Evolutionary conservation across 1,140 invertebrate genomes (phyloP).

Genomic region (Pseudomyrmex gracilis): DNA sequence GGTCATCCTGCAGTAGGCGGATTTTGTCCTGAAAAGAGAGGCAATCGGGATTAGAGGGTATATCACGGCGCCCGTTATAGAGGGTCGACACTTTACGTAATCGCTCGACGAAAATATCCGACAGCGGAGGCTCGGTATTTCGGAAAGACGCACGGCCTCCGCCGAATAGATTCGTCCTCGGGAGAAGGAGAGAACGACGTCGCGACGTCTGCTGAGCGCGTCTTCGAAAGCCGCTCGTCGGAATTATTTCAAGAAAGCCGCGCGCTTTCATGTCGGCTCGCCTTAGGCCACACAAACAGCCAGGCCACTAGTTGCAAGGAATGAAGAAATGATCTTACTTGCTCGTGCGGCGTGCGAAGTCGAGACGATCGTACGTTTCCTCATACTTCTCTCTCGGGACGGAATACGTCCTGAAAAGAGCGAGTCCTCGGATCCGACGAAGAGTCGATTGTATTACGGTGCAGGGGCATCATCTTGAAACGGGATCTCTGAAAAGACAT

Average conservation of each 20-base stretch:
- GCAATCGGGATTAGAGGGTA: constrained; percentile 67
- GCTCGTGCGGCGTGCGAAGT: neutral
- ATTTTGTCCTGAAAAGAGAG: constrained; percentile 96
- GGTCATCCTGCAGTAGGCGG: constrained; percentile 98
- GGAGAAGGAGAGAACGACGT: constrained; percentile 52
- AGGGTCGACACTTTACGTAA: constrained; percentile 74
- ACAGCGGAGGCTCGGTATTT: constrained; percentile 67
- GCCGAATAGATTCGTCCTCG: constrained; percentile 56
- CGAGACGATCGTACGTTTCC: constrained; percentile 19
- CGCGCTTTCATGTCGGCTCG: constrained; percentile 26
- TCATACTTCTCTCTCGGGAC: neutral
- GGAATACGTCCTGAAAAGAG: neutral
- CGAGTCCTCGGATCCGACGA: neutral
- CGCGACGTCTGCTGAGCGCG: constrained; percentile 30
- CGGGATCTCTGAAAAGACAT: constrained; percentile 50
- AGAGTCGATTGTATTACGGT: neutral
- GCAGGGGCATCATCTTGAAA: neutral
- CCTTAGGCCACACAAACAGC: neutral
- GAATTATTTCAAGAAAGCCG: constrained; percentile 62
- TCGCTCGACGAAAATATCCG: constrained; percentile 73
- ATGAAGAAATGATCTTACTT: constrained; percentile 62
- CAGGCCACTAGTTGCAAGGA: constrained; percentile 4
- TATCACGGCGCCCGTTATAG: constrained; percentile 51
- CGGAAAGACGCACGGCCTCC: constrained; percentile 66
- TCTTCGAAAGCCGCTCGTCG: constrained; percentile 31